phyloP scores from a whole-genome alignment of 2,113 vertebrate species.

The Tragelaphus buxtoni region DNA sequence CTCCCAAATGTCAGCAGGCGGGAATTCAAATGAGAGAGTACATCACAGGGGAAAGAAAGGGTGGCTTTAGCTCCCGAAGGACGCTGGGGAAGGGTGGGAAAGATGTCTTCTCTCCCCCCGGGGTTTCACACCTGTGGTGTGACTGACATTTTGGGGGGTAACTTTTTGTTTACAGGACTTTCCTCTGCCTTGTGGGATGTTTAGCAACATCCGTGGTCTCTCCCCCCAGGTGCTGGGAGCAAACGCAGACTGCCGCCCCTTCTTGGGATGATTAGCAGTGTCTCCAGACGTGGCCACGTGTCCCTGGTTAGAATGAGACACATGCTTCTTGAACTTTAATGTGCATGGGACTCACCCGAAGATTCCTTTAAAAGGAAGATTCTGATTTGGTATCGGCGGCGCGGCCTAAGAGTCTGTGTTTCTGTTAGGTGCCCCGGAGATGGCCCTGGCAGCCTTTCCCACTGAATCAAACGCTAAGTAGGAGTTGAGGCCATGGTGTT shows the following conservation, averaged over 20 bases:
- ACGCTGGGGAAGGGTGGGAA: accelerated
- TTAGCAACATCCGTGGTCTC: not conserved
- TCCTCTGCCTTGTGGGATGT: not conserved
- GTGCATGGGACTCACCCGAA: not conserved
- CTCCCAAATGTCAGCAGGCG: too few species aligned
- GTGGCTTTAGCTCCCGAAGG: not conserved
- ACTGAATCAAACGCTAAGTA: not conserved
- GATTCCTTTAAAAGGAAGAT: not conserved
- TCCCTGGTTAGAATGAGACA: not conserved
- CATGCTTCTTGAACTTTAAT: not conserved
- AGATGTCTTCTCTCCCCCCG: not conserved
- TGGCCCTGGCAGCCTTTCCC: not conserved
- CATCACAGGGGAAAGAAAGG: not conserved
- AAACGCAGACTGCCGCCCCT: accelerated
- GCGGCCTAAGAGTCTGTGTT: accelerated
- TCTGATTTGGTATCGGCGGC: not conserved
- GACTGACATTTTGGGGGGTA: not conserved
- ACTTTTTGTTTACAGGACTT: not conserved
- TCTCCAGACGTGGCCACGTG: not conserved
- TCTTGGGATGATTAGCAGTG: not conserved
- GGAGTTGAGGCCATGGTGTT: not conserved
- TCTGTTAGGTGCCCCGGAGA: accelerated
- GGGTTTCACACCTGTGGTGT: not conserved
- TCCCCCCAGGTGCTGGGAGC: not conserved
- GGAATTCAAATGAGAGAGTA: not conserved